Evolutionary conservation across 2,113 vertebrate genomes (phyloP), one percentile per base, ranked within the genome.

Genomic region (Lutjanus erythropterus): DNA sequence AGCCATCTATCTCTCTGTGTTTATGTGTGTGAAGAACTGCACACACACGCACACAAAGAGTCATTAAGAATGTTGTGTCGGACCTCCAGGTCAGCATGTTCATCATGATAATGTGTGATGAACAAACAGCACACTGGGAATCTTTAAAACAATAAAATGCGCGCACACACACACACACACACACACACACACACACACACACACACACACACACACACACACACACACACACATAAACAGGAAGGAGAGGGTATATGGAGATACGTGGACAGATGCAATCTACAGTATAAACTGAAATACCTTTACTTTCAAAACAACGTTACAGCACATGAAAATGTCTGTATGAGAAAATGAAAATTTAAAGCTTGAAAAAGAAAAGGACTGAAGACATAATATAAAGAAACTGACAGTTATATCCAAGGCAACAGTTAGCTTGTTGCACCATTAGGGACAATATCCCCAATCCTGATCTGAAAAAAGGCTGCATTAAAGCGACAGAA

Each of bases 61-160:
- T 69, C 35, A 60, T 81, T 78, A 79, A 76, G 56, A 33, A 41
- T 41, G 29, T 5, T 71, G 68, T 58, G 47, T 46, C 76, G 74
- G 60, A 81, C 71, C 77, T 78, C 35, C 44, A 75, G 70, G 75
- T 85, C 69, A 76, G 29, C 27, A 3, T 79, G 50, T 80, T 76
- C 62, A 80, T 83, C 71, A 67, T 52, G 59, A 71, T 74, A 58
- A 69, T 76, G 62, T 35, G 56, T 73, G 49, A 68, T n/a, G 41
- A 56, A 62, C 73, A 85, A 87, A 67, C 53, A 56, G 46, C 9
- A 11, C 33, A 39, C 23, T 60, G 41, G 33, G 37, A 16, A 46
- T 75, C 66, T 60, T 80, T 66, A 66, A 61, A 69, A 62, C 47
- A 62, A 69, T 50, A 39, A 61, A 15, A 8, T n/a, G 47, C 29